These are phyloP conservation scores for Drosophila aldrichi DNA, from an alignment of 2,888 invertebrate genomes.

Conservation along the genomic window DNA sequence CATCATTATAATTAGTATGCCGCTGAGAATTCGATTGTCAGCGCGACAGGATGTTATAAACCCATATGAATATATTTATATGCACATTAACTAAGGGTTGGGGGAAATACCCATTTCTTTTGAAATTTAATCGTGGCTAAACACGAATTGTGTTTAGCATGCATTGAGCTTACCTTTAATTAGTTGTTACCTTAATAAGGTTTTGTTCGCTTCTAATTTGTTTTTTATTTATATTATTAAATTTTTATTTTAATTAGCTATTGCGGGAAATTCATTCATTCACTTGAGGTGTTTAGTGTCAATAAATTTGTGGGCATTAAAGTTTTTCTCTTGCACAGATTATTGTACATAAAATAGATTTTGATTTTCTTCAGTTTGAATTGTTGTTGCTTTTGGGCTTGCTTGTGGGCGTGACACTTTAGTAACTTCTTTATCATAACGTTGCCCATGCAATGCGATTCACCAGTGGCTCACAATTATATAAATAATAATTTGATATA, in stretches of 20 bases:
- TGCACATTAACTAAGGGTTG: slow-evolving; percentile 9
- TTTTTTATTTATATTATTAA: not conserved
- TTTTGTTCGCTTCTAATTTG: not conserved
- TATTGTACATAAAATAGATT: slow-evolving; percentile 84
- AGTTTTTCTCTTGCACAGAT: slow-evolving; percentile 83
- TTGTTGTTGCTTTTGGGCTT: slow-evolving; percentile 51
- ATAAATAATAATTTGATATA: not conserved
- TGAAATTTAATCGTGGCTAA: slow-evolving; percentile 5
- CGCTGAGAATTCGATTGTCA: slow-evolving; percentile 34
- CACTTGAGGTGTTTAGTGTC: slow-evolving; percentile 65
- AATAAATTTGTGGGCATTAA: slow-evolving; percentile 66
- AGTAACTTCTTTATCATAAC: slow-evolving; percentile 82
- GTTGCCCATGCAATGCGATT: slow-evolving; percentile 77
- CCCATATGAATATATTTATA: slow-evolving; percentile 1
- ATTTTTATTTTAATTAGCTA: slow-evolving; percentile 5
- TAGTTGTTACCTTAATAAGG: not conserved
- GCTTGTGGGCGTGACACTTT: slow-evolving; percentile 66
- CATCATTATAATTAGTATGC: slow-evolving; percentile 19
- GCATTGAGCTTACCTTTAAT: slow-evolving; percentile 20
- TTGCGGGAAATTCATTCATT: slow-evolving; percentile 42
- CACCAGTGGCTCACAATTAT: not conserved
- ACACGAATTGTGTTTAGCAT: slow-evolving; percentile 12
- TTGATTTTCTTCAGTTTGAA: slow-evolving; percentile 80
- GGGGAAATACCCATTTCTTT: not conserved
- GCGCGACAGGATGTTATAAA: slow-evolving; percentile 34